Evolutionary conservation across 2,113 vertebrate genomes (phyloP).

Genomic region (Microcebus lehilahytsara): DNA sequence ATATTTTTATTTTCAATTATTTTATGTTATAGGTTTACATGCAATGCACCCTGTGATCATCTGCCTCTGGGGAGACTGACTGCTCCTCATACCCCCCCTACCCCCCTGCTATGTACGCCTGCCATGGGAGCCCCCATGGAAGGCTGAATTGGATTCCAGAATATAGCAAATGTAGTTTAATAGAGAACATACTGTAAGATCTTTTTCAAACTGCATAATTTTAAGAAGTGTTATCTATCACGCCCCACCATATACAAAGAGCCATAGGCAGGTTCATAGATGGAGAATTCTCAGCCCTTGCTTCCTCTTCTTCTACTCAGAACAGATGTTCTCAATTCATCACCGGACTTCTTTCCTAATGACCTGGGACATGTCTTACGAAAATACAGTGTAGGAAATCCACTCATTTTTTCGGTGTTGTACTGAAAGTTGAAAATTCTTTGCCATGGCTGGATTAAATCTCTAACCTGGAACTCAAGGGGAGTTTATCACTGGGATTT

Average conservation of each 20-base stretch:
- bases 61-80: neutral
- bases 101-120: accelerated
- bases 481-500: neutral
- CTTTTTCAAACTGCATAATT: neutral
- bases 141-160: neutral
- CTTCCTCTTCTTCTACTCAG: neutral
- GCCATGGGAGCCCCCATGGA: neutral
- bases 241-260: neutral
- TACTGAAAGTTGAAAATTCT: neutral
- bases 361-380: neutral
- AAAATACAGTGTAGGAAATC: neutral
- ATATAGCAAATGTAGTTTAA: neutral
- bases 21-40: neutral
- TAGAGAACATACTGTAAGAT: neutral
- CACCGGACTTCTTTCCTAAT: neutral
- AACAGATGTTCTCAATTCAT: neutral
- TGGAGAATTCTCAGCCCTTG: neutral
- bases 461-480: neutral
- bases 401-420: neutral
- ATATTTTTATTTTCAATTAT: neutral
- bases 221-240: neutral
- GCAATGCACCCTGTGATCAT: neutral
- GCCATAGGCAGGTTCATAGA: neutral
- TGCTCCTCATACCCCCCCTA: accelerated
- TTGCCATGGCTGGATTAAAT: neutral